Evolutionary conservation across 2,888 invertebrate genomes (phyloP), one percentile per base, ranked within the genome.

Genomic region (Cryptus armator): DNA sequence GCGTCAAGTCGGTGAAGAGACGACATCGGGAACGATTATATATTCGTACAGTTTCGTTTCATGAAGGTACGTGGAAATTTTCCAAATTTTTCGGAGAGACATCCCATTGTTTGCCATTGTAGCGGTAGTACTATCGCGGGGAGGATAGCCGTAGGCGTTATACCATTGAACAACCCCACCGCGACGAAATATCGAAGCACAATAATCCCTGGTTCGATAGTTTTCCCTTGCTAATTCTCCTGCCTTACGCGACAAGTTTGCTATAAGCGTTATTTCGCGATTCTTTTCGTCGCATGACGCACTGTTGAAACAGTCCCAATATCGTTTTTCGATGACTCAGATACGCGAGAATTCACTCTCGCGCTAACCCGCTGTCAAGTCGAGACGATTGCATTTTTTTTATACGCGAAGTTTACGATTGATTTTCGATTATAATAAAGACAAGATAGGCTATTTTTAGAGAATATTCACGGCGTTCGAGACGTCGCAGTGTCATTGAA

Each of bases 31-130:
- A 67, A 76, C 46, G 9, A 37, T 37, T 37, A 37, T 32, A 37
- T 32, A 68, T 32, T 51, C 62, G 46, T 78, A 24, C 64, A 66
- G 66, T 56, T 37, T 76, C 80, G 62, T 79, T 86, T 74, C 83
- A 85, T 81, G 83, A 85, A 83, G 86, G 86, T 86, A 79, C 71
- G 86, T 70, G 29, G 9, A 48, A n/a, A 24, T 81, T 64, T 66
- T 70, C 10, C 32, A 14, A 56, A n/a, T 71, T 67, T 44, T 12
- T 24, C 56, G 66, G 68, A n/a, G 53, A 75, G 59, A 81, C 46
- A n/a, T 14, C 16, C 78, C 78, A 81, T 86, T 81, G 79, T 83
- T 83, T 75, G 81, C 72, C 81, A 81, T 81, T 72, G 71, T 81
- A 3, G 32, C 24, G 62, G 64, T 64, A 53, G 67, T 62, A 6